Conservation (phyloP, 1,140 invertebrate species). For the honey bee (Apis mellifera) region Amel_HAv3.1 CM009945.2:4016001-4016500, state of each 20-base stretch:
- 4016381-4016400: constrained; percentile 1
- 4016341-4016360: constrained; percentile 33
- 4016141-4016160: constrained; percentile 33
- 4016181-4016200: constrained; percentile 54
- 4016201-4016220: constrained; percentile 39
- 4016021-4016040: not conserved
- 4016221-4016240: not conserved
- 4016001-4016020: not conserved
- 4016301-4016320: not conserved
- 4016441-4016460: too few relatives aligned
- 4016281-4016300: not conserved
- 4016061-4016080: not conserved
- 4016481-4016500: too few relatives aligned
- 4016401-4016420: too few relatives aligned
- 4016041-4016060: not conserved
- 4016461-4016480: too few relatives aligned
- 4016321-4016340: constrained; percentile 30
- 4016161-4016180: constrained; percentile 50
- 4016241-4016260: not conserved
- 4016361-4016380: constrained; percentile 1
- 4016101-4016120: constrained; percentile 12
- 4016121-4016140: constrained; percentile 43
- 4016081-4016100: constrained; percentile 9
- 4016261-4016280: too few relatives aligned
- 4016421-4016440: too few relatives aligned